Base-by-base conservation (phyloP, 2,113 vertebrate species). In the Myrmecophaga tridactyla region DNA sequence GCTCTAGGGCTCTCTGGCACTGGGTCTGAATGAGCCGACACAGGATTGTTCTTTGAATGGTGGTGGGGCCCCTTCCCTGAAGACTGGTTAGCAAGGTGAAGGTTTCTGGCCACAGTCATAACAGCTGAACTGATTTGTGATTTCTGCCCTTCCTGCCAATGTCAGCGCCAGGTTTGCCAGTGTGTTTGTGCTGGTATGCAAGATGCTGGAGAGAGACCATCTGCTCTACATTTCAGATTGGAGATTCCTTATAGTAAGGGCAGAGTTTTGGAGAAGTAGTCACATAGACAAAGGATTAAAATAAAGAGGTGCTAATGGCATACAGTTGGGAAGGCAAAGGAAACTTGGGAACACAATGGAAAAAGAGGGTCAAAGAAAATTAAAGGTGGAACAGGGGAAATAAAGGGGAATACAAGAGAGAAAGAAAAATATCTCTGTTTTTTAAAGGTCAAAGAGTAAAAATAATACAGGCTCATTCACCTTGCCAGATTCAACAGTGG, bases 231-330 rank as follows among this genome's bases (percentile, higher is more conserved):
- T 93, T 96, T 96, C 96, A 81, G 96, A 96, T 92, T 98, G 97
- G 97, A 98, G 97, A 96, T 94, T 96, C 98, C 97, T 94, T 92
- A 96, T 94, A 97, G 95, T 97, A 96, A 96, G 43, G 95, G 97
- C 95, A n/a, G 90, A 89, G 92, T 80, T 96, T 97, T 96, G 97
- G 97, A 97, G 97, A 96, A 94, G 96, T 88, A 97, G 76, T 97
- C 97, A 56, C 96, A 96, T 88, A 94, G 96, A 97, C 89, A 92
- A 94, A 92, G 97, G 97, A 97, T 97, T 97, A 98, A 97, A 98
- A 98, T 98, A 98, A 98, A 98, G 98, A 98, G 98, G 98, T 97
- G 98, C 97, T 97, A 98, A 98, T 95, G 97, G 97, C 65, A 90
- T 97, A 93, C 95, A 96, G 92, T 87, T 97, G 97, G 97, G 98